Evolutionary conservation across 2,888 invertebrate species (phyloP).

Genomic region (Limnephilus rhombicus): DNA sequence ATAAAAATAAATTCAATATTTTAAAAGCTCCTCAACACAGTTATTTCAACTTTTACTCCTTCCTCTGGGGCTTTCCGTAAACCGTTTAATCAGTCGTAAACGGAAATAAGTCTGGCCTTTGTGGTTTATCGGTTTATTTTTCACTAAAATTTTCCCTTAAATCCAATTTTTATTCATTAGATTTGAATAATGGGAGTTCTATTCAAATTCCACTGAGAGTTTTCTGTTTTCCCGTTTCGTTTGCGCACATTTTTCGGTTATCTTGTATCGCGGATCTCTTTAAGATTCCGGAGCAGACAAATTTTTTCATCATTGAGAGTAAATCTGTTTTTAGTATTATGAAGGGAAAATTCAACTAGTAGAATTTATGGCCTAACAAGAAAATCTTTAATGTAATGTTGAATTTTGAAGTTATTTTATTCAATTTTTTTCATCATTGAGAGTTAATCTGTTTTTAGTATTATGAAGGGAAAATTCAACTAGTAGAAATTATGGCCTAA

Average conservation of each 20-base stretch:
- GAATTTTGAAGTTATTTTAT: background rate
- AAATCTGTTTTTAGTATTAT: constrained; percentile 30
- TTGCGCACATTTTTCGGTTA: constrained; percentile 1
- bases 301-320: constrained; percentile 17
- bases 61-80: constrained; percentile 10
- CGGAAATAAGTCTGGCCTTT: constrained; percentile 40
- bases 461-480: constrained; percentile 2
- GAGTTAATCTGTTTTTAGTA: constrained; percentile 20
- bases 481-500: background rate
- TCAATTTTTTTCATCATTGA: constrained; percentile 22
- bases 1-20: constrained; percentile 43
- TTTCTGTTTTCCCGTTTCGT: constrained; percentile 33
- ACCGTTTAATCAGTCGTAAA: constrained; percentile 39
- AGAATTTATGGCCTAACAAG: background rate
- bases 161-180: constrained; percentile 48
- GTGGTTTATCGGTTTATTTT: constrained; percentile 45
- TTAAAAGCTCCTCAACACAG: constrained; percentile 27
- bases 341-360: background rate
- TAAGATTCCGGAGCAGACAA: constrained; percentile 17
- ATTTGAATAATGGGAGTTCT: constrained; percentile 46
- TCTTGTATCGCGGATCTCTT: constrained; percentile 28
- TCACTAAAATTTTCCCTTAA: constrained; percentile 32
- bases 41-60: constrained; percentile 10
- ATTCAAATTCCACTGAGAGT: constrained; percentile 27
- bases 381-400: background rate